Conservation (phyloP, 2,888 invertebrate genomes). For the Rosalia funebris region DNA sequence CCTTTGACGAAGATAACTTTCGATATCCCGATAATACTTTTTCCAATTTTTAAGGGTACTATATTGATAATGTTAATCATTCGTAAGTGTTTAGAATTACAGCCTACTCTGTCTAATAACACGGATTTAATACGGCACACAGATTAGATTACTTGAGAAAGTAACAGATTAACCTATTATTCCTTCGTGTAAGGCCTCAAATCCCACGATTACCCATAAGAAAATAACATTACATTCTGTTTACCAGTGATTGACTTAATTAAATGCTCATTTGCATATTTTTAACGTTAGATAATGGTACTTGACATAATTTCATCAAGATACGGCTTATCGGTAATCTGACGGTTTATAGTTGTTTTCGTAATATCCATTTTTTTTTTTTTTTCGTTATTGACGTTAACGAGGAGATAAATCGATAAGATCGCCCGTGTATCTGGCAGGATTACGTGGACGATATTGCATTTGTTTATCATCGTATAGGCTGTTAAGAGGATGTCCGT, state of each 20-base stretch:
- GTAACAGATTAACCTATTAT: neutral
- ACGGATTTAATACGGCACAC: too few relatives aligned
- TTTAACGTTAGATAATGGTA: neutral
- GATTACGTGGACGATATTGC: constrained; percentile 10
- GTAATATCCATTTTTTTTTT: neutral
- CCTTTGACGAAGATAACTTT: too few relatives aligned
- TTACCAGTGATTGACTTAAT: neutral
- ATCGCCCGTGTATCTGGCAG: neutral
- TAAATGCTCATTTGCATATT: constrained; percentile 1
- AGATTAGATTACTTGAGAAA: neutral
- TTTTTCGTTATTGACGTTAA: constrained; percentile 1
- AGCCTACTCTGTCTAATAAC: too few relatives aligned
- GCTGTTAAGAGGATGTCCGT: too few relatives aligned
- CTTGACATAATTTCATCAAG: neutral
- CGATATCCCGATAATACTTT: too few relatives aligned
- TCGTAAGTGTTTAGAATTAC: too few relatives aligned
- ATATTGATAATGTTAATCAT: too few relatives aligned
- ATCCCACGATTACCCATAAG: neutral
- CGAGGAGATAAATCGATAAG: constrained; percentile 2
- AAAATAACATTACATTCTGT: neutral
- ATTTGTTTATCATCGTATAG: constrained; percentile 3
- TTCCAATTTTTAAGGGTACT: too few relatives aligned
- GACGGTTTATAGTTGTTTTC: constrained; percentile 7
- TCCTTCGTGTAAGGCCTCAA: neutral
- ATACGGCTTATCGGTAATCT: constrained; percentile 3